Evolutionary conservation across 2,888 invertebrate genomes (phyloP).

Genomic region (Synergus japonicus): DNA sequence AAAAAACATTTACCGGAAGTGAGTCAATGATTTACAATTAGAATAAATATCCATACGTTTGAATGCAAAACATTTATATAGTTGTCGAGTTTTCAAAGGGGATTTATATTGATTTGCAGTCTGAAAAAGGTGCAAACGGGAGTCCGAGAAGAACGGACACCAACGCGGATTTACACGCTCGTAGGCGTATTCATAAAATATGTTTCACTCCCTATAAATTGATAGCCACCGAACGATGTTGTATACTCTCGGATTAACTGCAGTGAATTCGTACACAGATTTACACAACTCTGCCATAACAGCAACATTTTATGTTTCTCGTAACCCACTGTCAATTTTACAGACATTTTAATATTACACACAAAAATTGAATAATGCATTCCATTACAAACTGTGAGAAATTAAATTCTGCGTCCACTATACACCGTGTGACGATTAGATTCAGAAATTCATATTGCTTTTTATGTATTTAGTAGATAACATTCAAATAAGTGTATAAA

Average conservation of each 20-base stretch:
- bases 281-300: slow-evolving; percentile 11
- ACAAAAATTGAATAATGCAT: slow-evolving; percentile 5
- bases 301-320: slow-evolving; percentile 27
- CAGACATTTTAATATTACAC: slow-evolving; percentile 18
- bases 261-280: slow-evolving; percentile 22
- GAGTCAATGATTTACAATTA: background rate
- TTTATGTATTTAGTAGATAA: too few relatives aligned
- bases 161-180: slow-evolving; percentile 57
- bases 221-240: slow-evolving; percentile 59
- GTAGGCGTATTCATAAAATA: slow-evolving; percentile 62
- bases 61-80: slow-evolving; percentile 1
- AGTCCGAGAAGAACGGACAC: slow-evolving; percentile 55
- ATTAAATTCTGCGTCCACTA: background rate
- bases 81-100: slow-evolving; percentile 15
- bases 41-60: background rate
- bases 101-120: slow-evolving; percentile 34
- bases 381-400: background rate
- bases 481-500: too few relatives aligned
- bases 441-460: too few relatives aligned
- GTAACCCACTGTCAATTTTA: slow-evolving; percentile 25
- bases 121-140: slow-evolving; percentile 56
- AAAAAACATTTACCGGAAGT: background rate
- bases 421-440: background rate
- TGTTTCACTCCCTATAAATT: slow-evolving; percentile 68
- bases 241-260: slow-evolving; percentile 35